Evolutionary conservation across 2,888 invertebrate species (phyloP).

Genomic region (Galerucella calmariensis): DNA sequence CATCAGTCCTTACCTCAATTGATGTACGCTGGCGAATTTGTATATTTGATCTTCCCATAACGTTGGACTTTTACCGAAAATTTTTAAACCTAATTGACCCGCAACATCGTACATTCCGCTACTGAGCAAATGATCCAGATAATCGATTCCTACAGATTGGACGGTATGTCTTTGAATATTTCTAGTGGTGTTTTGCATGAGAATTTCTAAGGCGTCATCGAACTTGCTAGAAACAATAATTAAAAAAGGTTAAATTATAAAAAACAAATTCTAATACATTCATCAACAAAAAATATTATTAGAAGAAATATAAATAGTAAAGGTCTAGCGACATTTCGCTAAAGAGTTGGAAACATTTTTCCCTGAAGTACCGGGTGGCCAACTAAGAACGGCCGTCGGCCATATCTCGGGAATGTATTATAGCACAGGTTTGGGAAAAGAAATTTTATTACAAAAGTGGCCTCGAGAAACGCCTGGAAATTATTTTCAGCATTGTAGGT

Average conservation of each 20-base stretch:
- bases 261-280: neutral
- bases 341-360: no score
- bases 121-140: constrained; percentile 83
- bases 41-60: constrained; percentile 93
- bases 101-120: constrained; percentile 82
- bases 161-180: constrained; percentile 67
- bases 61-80: constrained; percentile 83
- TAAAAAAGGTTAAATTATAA: neutral
- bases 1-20: constrained; percentile 68
- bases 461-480: no score
- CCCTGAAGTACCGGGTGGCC: no score
- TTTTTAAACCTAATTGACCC: constrained; percentile 84
- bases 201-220: constrained; percentile 87
- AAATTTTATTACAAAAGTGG: no score
- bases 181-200: constrained; percentile 75
- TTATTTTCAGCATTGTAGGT: no score
- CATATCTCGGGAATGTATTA: no score
- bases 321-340: no score
- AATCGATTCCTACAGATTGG: constrained; percentile 77
- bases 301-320: neutral
- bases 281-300: neutral
- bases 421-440: no score
- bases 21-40: constrained; percentile 87
- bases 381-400: no score
- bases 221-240: constrained; percentile 68